Conservation (phyloP, 2,797 vertebrate genomes). For the Lutjanus argentimaculatus region DNA sequence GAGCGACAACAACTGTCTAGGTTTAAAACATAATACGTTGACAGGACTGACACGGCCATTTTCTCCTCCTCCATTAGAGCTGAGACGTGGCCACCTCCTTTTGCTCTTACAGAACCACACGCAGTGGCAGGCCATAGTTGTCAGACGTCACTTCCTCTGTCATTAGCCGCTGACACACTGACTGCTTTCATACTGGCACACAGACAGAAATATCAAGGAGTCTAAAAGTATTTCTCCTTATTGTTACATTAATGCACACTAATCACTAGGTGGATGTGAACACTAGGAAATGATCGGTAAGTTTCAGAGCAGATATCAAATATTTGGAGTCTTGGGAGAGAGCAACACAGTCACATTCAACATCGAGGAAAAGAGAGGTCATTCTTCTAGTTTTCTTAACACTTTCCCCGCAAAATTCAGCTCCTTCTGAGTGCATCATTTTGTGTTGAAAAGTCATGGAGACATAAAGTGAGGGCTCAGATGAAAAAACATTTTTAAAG, state of each 20-base stretch:
- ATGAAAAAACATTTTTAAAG: no score
- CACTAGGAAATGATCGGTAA: conserved; percentile 30
- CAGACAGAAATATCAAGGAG: conserved; percentile 52
- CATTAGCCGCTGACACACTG: conserved; percentile 78
- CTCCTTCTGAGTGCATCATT: background rate
- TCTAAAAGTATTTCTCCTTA: conserved; percentile 59
- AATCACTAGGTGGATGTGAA: conserved; percentile 41
- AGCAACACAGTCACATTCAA: conserved; percentile 11
- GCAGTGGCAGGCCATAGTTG: conserved; percentile 68
- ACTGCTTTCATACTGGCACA: conserved; percentile 78
- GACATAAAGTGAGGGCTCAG: no score
- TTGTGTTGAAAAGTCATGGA: no score
- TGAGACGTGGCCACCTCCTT: conserved; percentile 78
- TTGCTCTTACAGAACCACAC: conserved; percentile 74
- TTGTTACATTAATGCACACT: conserved; percentile 53
- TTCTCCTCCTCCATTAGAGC: conserved; percentile 85
- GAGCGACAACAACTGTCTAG: conserved; percentile 88
- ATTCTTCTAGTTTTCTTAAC: conserved; percentile 27
- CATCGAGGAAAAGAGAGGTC: background rate
- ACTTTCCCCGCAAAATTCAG: conserved; percentile 14
- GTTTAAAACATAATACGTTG: conserved; percentile 91
- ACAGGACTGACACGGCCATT: conserved; percentile 87
- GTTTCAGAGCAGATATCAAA: conserved; percentile 20
- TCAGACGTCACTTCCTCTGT: conserved; percentile 82
- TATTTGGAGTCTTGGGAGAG: background rate